These are phyloP conservation scores for Rallus crepitans DNA, from an alignment of 2,797 vertebrate species.

Conservation along the genomic window DNA sequence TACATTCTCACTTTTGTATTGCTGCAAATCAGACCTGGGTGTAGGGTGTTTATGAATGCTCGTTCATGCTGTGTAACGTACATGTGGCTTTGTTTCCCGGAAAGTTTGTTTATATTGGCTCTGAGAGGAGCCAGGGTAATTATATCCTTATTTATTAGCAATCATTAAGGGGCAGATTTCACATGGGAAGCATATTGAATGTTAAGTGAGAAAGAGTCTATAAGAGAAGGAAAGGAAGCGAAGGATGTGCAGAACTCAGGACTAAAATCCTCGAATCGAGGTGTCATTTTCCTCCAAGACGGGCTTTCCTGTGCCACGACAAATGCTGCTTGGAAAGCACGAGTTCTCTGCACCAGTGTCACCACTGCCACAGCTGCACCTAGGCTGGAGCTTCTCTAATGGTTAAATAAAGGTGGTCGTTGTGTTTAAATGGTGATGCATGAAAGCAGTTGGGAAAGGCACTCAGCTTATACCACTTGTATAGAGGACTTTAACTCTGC, in stretches of 20 bases:
- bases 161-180: background rate
- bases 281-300: background rate
- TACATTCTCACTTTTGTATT: background rate
- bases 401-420: conserved; percentile 26
- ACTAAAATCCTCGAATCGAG: background rate
- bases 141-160: conserved; percentile 6
- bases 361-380: conserved; percentile 20
- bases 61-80: background rate
- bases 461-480: conserved; percentile 15
- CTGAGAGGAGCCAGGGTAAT: background rate
- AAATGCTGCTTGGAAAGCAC: conserved; percentile 32
- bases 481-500: conserved; percentile 65
- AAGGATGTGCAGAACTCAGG: background rate
- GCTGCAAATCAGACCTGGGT: background rate
- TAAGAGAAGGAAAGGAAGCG: background rate
- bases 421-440: background rate
- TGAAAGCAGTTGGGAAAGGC: conserved; percentile 27
- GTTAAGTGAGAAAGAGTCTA: background rate
- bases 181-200: background rate
- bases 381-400: background rate
- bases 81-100: background rate
- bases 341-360: conserved; percentile 68
- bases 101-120: background rate
- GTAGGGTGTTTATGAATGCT: background rate
- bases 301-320: background rate